These are phyloP conservation scores for Holcopasites calliopsidis DNA, from an alignment of 1,140 invertebrate genomes.

Conservation along the genomic window DNA sequence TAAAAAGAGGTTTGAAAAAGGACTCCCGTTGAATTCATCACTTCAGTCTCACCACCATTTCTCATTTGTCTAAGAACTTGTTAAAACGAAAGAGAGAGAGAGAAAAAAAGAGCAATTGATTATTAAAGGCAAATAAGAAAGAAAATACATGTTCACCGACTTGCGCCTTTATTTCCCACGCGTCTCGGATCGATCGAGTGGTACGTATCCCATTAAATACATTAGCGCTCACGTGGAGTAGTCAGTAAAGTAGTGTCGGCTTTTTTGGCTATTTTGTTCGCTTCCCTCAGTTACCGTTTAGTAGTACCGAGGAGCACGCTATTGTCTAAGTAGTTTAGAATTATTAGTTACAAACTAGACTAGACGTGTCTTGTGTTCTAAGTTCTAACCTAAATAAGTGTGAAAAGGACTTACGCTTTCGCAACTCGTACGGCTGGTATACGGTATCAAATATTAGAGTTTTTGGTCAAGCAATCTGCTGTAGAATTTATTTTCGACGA, in stretches of 20 bases:
- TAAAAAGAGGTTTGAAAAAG: slow-evolving; percentile 70
- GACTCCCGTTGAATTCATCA: slow-evolving; percentile 62
- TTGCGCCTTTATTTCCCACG: slow-evolving; percentile 80
- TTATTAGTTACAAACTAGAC: not conserved
- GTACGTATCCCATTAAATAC: slow-evolving; percentile 76
- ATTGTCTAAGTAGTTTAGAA: slow-evolving; percentile 24
- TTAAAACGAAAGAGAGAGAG: not conserved
- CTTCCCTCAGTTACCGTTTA: slow-evolving; percentile 15
- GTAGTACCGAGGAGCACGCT: slow-evolving; percentile 24
- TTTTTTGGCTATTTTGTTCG: slow-evolving; percentile 69
- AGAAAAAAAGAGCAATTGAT: not conserved
- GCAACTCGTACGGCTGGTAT: not conserved
- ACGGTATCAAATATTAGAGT: not conserved
- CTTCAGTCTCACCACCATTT: slow-evolving; percentile 51
- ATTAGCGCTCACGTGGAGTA: slow-evolving; percentile 62
- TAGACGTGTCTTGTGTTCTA: not conserved
- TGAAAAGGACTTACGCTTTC: slow-evolving; percentile 2
- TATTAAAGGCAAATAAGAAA: slow-evolving; percentile 52
- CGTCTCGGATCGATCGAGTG: slow-evolving; percentile 80
- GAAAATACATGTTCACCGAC: slow-evolving; percentile 77
- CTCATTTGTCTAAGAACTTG: slow-evolving; percentile 46
- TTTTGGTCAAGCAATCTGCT: not conserved
- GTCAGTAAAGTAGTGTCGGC: slow-evolving; percentile 63
- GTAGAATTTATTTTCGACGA: not conserved
- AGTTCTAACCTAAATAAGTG: not conserved